These are phyloP conservation scores for Neosilurus hyrtlii DNA, from an alignment of 2,797 vertebrate genomes.

Conservation along the genomic window DNA sequence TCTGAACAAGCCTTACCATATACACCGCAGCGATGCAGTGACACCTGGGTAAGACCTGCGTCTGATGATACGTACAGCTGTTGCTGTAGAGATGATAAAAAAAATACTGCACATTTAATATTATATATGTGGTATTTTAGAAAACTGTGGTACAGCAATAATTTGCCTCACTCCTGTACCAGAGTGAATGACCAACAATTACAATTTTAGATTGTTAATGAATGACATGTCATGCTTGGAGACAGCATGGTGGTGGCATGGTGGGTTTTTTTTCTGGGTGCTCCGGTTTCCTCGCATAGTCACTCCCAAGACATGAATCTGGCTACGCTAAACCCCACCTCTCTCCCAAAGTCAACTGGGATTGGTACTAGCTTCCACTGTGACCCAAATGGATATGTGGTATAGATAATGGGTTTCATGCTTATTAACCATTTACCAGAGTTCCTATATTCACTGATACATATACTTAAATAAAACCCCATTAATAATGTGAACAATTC, in stretches of 20 bases:
- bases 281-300: too few species aligned
- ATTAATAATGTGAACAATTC: not conserved
- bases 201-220: not conserved
- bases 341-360: too few species aligned
- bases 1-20: slow-evolving; percentile 84
- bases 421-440: not conserved
- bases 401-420: too few species aligned
- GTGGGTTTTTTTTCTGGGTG: too few species aligned
- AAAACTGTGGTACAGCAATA: not conserved
- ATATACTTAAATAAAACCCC: not conserved
- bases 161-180: not conserved
- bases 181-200: not conserved
- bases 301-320: too few species aligned
- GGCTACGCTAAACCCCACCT: too few species aligned
- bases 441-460: not conserved
- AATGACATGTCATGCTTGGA: not conserved
- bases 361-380: too few species aligned
- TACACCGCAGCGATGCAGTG: slow-evolving; percentile 79
- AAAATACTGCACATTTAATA: slow-evolving; percentile 15
- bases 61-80: slow-evolving; percentile 84
- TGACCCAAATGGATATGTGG: too few species aligned
- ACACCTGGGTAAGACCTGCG: slow-evolving; percentile 81
- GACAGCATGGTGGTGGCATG: too few species aligned
- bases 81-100: slow-evolving; percentile 70
- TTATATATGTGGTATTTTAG: not conserved